Base-by-base conservation (phyloP, 2,113 vertebrate species). In the Salminus brasiliensis region DNA sequence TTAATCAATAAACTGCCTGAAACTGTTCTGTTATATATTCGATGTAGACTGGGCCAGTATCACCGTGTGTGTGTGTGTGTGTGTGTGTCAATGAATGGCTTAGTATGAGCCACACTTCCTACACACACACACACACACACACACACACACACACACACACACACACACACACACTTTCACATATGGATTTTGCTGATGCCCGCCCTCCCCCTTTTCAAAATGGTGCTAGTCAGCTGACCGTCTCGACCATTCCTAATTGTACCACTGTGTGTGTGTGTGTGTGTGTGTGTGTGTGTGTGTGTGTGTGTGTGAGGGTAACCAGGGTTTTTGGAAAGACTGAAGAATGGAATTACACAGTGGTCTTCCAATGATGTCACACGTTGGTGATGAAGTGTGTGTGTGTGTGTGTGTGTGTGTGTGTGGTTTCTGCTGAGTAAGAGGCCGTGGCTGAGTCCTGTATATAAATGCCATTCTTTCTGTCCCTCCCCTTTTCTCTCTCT, bases 161-260 rank as follows among this genome's bases (percentile, higher is more conserved):
- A 18, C 15, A 27, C 59, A 29, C 45, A 55, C 47, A 45, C 16
- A 12, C 70, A 3, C 43, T 15, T 23, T 15, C 16, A 67, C 79
- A 72, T 57, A 73, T 67, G 63, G 45, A 59, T 85, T 76, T 59
- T 76, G 78, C 85, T 76, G 80, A 78, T 62, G 59, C 49, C 23
- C 72, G 59, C 60, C n/a, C n/a, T n/a, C n/a, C n/a, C 69, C 69
- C 34, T 34, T 52, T 71, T 59, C 36, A 47, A 39, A 68, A 13
- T 13, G 13, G 36, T 25, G n/a, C 69, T 13, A 39, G 25, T 47
- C 72, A 72, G 74, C 78, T 76, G 78, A 79, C 67, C 68, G 13
- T 82, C 80, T 74, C 34, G 72, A 68, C 23, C 39, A n/a, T 77
- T 80, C 80, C 71, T 66, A 30, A 68, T 75, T 82, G 80, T 82